Conservation (phyloP, 2,888 invertebrate species). For the Pollenia griseotomentosa region DNA sequence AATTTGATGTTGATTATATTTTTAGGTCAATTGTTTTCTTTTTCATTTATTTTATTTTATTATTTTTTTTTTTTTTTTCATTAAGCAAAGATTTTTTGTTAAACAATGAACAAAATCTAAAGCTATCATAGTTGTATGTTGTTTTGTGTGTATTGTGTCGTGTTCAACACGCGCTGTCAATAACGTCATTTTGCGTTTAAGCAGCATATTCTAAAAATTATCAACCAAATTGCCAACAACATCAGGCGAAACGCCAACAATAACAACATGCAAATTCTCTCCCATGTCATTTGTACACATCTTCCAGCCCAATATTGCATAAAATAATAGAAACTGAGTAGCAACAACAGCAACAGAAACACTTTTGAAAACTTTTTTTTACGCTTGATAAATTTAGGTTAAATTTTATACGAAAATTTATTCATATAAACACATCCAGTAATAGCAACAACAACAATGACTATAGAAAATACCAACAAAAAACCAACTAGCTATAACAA, state of each 20-base stretch:
- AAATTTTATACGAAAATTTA: conserved; percentile 63
- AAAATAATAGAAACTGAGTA: conserved; percentile 33
- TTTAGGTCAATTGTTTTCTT: conserved; percentile 66
- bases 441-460: neutral
- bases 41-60: conserved; percentile 12
- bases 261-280: conserved; percentile 62
- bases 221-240: neutral
- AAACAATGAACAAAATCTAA: conserved; percentile 27
- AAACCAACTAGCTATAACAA: conserved; percentile 20
- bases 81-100: conserved; percentile 11
- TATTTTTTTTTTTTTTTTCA: neutral
- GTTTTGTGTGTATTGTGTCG: conserved; percentile 49
- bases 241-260: conserved; percentile 27
- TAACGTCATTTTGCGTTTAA: conserved; percentile 57
- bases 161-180: conserved; percentile 66
- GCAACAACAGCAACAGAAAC: conserved; percentile 15
- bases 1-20: conserved; percentile 55
- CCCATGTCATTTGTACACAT: conserved; percentile 28
- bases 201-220: conserved; percentile 47
- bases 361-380: conserved; percentile 66
- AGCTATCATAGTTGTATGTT: conserved; percentile 22
- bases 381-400: conserved; percentile 76
- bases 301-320: conserved; percentile 35
- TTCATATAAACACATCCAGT: conserved; percentile 27
- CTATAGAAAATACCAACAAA: neutral